These are phyloP conservation scores for Drosophila paramelanica DNA, from an alignment of 2,888 invertebrate species.

Conservation along the genomic window DNA sequence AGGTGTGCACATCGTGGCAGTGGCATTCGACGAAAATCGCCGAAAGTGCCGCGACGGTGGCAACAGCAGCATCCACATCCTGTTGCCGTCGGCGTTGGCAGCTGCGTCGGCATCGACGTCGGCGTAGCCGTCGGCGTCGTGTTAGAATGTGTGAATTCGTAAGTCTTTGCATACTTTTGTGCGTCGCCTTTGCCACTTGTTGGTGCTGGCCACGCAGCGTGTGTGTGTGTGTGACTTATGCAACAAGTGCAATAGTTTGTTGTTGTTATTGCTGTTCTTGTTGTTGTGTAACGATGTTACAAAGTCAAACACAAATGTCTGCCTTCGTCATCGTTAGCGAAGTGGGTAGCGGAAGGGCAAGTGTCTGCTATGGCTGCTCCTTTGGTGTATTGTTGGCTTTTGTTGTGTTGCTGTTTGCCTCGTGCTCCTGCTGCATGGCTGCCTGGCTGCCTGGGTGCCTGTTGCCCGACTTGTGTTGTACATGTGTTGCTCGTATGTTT, in stretches of 20 bases:
- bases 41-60: slow-evolving; percentile 68
- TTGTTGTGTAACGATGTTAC: slow-evolving; percentile 73
- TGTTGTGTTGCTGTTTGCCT: slow-evolving; percentile 62
- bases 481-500: slow-evolving; percentile 39
- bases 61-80: slow-evolving; percentile 47
- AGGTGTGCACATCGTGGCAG: slow-evolving; percentile 34
- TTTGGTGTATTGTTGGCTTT: slow-evolving; percentile 65
- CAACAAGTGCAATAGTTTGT: slow-evolving; percentile 74
- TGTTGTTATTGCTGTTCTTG: slow-evolving; percentile 33
- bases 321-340: slow-evolving; percentile 48
- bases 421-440: slow-evolving; percentile 14
- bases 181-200: slow-evolving; percentile 74
- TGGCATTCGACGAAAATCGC: slow-evolving; percentile 69
- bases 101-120: slow-evolving; percentile 31
- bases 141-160: slow-evolving; percentile 75
- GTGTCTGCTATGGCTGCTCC: slow-evolving; percentile 51
- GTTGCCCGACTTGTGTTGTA: slow-evolving; percentile 23
- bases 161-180: slow-evolving; percentile 79
- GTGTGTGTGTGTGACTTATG: slow-evolving; percentile 56
- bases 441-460: slow-evolving; percentile 16
- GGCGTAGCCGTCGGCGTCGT: slow-evolving; percentile 16
- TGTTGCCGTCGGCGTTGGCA: slow-evolving; percentile 30
- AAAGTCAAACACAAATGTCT: slow-evolving; percentile 77
- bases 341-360: slow-evolving; percentile 16
- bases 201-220: slow-evolving; percentile 42